A percentile compares a stretch with the other conserved stretches of the same genome.
Conservation (phyloP, 2,113 vertebrate species). For the Percina caprodes region DNA sequence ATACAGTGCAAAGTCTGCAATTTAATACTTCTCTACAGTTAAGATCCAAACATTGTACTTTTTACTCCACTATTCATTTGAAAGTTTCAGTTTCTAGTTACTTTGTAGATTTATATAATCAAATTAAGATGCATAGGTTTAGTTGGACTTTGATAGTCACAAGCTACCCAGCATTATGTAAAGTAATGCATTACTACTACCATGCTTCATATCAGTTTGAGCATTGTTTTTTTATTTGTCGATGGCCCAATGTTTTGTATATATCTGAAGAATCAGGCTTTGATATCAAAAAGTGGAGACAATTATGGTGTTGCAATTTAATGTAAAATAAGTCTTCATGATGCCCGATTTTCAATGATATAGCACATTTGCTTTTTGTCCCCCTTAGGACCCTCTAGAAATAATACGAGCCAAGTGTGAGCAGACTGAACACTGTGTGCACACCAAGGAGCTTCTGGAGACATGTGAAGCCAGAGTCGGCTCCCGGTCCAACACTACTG, state of each 20-base stretch:
- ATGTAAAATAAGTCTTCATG: no score
- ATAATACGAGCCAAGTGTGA: conserved; percentile 87
- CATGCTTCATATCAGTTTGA: no score
- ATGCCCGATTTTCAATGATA: not conserved
- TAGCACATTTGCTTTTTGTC: not conserved
- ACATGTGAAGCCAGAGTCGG: conserved; percentile 85
- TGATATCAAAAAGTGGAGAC: no score
- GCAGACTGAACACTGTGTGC: conserved; percentile 86
- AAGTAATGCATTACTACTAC: no score
- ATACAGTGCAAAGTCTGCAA: no score
- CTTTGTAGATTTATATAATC: not conserved
- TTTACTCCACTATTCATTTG: not conserved
- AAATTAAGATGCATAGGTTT: not conserved
- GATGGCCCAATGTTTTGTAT: no score
- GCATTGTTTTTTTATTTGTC: no score
- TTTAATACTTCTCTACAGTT: not conserved
- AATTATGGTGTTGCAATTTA: no score
- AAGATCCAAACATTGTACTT: not conserved
- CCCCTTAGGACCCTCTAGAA: conserved; percentile 87
- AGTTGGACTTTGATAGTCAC: not conserved
- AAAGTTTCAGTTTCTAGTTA: not conserved
- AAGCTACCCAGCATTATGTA: not conserved
- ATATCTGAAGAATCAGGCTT: no score
- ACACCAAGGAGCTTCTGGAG: conserved; percentile 86
- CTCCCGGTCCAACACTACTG: conserved; percentile 84